Evolutionary conservation across 92 coral and sea anemone species (phyloP).

Genomic region (Siderastrea siderea): DNA sequence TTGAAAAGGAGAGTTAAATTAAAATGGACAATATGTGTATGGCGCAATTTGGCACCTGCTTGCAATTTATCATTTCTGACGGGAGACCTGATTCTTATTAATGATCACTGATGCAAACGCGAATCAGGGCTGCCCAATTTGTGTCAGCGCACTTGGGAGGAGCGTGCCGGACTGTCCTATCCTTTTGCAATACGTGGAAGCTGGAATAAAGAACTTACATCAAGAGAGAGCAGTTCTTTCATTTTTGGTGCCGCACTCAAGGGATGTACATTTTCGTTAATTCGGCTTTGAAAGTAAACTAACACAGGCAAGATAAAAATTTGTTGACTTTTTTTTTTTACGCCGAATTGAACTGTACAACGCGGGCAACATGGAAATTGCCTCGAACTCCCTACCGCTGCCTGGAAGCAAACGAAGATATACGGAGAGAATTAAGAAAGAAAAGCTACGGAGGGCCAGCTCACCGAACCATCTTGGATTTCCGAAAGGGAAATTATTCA

Average conservation of each 20-base stretch:
- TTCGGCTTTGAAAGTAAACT: neutral
- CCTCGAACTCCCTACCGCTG: neutral
- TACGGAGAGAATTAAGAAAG: slow-evolving; percentile 25
- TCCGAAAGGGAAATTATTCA: slow-evolving; percentile 19
- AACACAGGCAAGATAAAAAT: neutral
- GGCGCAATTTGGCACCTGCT: too few species aligned
- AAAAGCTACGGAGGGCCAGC: slow-evolving; percentile 16
- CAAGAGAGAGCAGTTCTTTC: neutral
- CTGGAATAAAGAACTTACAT: neutral
- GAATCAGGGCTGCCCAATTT: too few species aligned
- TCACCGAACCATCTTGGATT: slow-evolving; percentile 12
- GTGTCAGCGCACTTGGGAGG: too few species aligned
- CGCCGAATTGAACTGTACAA: neutral
- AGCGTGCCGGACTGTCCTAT: too few species aligned
- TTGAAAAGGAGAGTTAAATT: too few species aligned
- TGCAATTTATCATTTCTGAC: too few species aligned
- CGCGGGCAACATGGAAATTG: slow-evolving; percentile 4
- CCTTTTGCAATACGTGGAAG: neutral
- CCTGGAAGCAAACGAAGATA: slow-evolving; percentile 24
- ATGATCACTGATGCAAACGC: too few species aligned
- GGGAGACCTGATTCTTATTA: too few species aligned
- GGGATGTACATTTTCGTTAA: neutral
- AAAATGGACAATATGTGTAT: too few species aligned
- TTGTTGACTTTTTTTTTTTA: neutral
- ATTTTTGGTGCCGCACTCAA: neutral